Evolutionary conservation across 2,113 vertebrate species (phyloP).

Genomic region (Corvus hawaiiensis): DNA sequence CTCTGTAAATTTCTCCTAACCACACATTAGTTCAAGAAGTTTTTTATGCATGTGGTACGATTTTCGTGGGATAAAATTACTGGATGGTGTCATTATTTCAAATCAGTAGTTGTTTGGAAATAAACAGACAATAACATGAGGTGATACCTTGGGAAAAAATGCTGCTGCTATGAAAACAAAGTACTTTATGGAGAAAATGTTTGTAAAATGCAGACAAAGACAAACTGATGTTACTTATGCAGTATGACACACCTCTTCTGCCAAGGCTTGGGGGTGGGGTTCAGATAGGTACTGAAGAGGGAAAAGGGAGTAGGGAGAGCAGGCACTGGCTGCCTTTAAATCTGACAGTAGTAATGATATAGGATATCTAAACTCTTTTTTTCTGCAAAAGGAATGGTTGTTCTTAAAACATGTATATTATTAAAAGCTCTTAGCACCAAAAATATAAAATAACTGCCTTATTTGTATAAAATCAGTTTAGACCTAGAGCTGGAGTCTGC

Average conservation of each 20-base stretch:
- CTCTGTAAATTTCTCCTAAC: neutral
- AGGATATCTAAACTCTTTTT: neutral
- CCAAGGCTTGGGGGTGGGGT: neutral
- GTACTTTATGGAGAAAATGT: neutral
- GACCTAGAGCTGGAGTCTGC: neutral
- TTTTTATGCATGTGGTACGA: neutral
- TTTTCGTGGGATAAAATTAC: neutral
- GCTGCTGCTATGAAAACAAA: neutral
- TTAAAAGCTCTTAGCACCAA: neutral
- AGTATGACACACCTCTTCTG: neutral
- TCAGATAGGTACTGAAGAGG: neutral
- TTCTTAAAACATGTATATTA: fast-evolving
- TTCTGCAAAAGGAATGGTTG: fast-evolving
- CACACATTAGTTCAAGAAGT: neutral
- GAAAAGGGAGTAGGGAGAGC: neutral
- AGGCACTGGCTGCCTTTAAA: neutral
- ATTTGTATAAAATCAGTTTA: neutral
- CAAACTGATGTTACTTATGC: neutral
- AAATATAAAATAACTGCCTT: neutral
- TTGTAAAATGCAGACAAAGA: neutral
- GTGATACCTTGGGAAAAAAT: neutral
- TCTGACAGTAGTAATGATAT: fast-evolving
- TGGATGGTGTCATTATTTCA: neutral
- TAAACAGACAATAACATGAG: neutral
- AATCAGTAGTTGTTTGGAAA: neutral